Conservation (phyloP, 2,888 invertebrate species). For the Agrilus mali region DNA sequence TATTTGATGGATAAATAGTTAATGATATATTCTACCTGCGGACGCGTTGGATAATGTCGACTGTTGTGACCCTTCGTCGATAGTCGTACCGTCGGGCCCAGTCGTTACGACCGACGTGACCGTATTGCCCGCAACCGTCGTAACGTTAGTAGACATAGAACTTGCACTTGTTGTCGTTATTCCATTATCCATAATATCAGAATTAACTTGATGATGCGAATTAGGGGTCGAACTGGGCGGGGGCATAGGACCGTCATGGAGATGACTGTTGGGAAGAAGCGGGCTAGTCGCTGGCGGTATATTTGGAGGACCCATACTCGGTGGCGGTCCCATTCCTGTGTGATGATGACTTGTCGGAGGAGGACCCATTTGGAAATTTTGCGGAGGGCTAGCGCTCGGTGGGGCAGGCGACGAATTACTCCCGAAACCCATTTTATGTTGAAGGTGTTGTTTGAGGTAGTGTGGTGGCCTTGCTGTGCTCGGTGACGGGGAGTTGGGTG, state of each 20-base stretch:
- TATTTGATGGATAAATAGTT: no score
- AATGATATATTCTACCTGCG: conserved; percentile 48
- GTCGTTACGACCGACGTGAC: conserved; percentile 82
- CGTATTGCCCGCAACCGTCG: conserved; percentile 41
- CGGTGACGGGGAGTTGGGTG: conserved; percentile 38
- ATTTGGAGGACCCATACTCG: conserved; percentile 49
- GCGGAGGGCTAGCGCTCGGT: conserved; percentile 47
- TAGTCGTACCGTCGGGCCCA: conserved; percentile 77
- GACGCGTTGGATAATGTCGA: conserved; percentile 88
- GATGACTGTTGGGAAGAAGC: conserved; percentile 31
- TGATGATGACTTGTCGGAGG: conserved; percentile 40
- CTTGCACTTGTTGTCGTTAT: conserved; percentile 49
- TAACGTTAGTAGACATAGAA: conserved; percentile 32
- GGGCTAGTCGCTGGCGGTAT: conserved; percentile 47
- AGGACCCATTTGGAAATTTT: conserved; percentile 42
- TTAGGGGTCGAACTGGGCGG: conserved; percentile 43
- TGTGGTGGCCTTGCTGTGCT: conserved; percentile 43
- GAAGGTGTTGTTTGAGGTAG: conserved; percentile 57
- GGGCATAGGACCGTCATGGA: conserved; percentile 36
- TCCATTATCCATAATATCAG: conserved; percentile 40
- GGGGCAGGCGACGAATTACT: conserved; percentile 38
- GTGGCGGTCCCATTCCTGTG: conserved; percentile 37
- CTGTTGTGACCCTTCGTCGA: conserved; percentile 87
- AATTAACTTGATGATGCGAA: conserved; percentile 32
- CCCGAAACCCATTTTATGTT: conserved; percentile 56